Evolutionary conservation across 2,888 invertebrate genomes (phyloP), one percentile per base, ranked within the genome.

Genomic region (Biston stratarius): DNA sequence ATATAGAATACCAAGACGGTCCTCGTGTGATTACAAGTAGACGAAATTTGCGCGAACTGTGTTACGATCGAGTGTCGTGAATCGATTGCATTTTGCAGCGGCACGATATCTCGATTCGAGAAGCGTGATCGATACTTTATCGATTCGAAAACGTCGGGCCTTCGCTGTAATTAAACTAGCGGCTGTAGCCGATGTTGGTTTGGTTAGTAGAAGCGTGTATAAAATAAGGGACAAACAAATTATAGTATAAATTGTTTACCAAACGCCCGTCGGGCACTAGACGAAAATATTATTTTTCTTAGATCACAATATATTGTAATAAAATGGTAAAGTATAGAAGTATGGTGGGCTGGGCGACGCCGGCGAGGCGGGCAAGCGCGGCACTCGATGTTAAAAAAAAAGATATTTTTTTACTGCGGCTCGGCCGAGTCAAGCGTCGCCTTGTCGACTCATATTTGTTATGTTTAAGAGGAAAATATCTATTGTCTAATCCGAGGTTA

Each of bases 401-500:
- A 12, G 82, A 83, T 93, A 93, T 94, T 94, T 93, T 94, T 94
- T 87, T 93, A 93, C 90, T 79, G 79, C 83, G 81, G 72, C 73
- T 73, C 67, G 47, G 24, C 7, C 64, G 34, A 38, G 52, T 47
- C 53, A 11, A n/a, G 56, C 53, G 42, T n/a, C 74, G 76, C 67
- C 75, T 74, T 73, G 76, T 59, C 59, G n/a, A 52, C 77, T 69
- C 90, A 83, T 92, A 89, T 92, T 92, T 93, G 93, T 94, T 94
- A 93, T 90, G 93, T 94, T 94, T 93, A 94, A 94, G 93, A 92
- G 85, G 91, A 93, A n/a, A 92, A 91, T 93, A 94, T 93, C 92
- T 93, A 94, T 92, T 94, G 91, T 93, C 94, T 94, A 94, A 94
- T 94, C 93, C 94, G 91, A 90, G 90, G 94, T 94, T 92, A 91